Percentiles rank a stretch among this genome's conserved stretches.
phyloP scores from a whole-genome alignment of 1,140 invertebrate species.

The Panonychus citri region DNA sequence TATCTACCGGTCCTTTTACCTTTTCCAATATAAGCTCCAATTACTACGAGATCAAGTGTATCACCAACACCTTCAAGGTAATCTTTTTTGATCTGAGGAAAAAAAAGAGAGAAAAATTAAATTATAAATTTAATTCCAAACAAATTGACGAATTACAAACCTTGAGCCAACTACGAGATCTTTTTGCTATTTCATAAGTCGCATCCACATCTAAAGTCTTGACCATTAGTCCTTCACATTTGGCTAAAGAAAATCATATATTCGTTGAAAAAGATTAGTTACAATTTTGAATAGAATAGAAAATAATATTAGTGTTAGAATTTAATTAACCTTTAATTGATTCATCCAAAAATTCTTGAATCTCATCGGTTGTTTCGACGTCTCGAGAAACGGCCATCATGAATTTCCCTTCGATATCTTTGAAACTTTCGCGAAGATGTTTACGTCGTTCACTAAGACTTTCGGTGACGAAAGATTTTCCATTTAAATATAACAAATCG shows the following conservation, averaged over 20 bases:
- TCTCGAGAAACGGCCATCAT: slow-evolving; percentile 62
- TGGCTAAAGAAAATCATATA: slow-evolving; percentile 30
- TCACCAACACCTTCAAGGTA: slow-evolving; percentile 35
- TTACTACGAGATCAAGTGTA: slow-evolving; percentile 52
- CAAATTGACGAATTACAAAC: slow-evolving; percentile 19
- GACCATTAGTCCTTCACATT: slow-evolving; percentile 97
- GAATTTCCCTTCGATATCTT: slow-evolving; percentile 57
- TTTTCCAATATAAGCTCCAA: slow-evolving; percentile 79
- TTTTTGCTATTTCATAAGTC: slow-evolving; percentile 90
- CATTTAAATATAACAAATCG: slow-evolving; percentile 87
- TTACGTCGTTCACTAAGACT: slow-evolving; percentile 50
- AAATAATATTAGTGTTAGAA: no score
- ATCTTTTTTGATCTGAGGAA: slow-evolving; percentile 33
- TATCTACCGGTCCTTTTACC: slow-evolving; percentile 82
- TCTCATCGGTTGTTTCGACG: slow-evolving; percentile 52
- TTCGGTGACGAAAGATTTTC: slow-evolving; percentile 51
- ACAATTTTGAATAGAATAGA: neutral
- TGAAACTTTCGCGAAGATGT: slow-evolving; percentile 34
- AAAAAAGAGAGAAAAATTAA: neutral
- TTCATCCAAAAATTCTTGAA: slow-evolving; percentile 80
- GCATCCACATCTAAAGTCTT: slow-evolving; percentile 69
- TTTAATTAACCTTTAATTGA: slow-evolving; percentile 79
- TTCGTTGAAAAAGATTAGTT: neutral
- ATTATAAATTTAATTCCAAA: slow-evolving; percentile 12
- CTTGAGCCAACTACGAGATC: slow-evolving; percentile 91